phyloP scores from a whole-genome alignment of 2,113 vertebrate species.

The Cygnus buccinator region DNA sequence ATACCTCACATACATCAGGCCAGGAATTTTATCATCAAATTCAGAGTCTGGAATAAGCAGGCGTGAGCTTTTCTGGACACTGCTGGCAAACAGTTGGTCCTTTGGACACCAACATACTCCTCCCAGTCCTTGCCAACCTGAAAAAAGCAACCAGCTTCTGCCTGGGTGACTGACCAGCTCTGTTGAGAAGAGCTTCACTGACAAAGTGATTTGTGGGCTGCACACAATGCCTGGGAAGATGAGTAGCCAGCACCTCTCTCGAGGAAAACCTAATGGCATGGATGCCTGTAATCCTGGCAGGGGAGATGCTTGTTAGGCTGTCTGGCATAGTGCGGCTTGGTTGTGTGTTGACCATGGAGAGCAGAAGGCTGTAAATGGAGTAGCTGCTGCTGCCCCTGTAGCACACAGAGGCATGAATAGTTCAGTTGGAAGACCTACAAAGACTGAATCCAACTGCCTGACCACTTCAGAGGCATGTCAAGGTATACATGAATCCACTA shows the following conservation, averaged over 20 bases:
- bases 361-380: neutral
- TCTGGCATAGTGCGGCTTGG: no score
- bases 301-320: neutral
- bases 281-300: neutral
- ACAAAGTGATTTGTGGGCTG: neutral
- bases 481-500: neutral
- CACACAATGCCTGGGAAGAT: neutral
- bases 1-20: neutral
- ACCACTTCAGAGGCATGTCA: neutral
- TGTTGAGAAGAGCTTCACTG: neutral
- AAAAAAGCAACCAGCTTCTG: neutral
- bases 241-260: neutral
- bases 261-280: neutral
- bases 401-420: neutral
- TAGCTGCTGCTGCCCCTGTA: no score
- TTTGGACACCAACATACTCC: neutral
- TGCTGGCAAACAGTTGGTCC: accelerated
- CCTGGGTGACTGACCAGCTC: neutral
- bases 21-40: neutral
- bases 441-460: no score
- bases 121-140: neutral
- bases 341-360: neutral
- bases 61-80: neutral
- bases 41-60: neutral
- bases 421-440: neutral